Percentiles rank a stretch among this genome's conserved stretches.
These are phyloP conservation scores for Eupithecia inturbata DNA, from an alignment of 2,888 invertebrate species.

Conservation along the genomic window DNA sequence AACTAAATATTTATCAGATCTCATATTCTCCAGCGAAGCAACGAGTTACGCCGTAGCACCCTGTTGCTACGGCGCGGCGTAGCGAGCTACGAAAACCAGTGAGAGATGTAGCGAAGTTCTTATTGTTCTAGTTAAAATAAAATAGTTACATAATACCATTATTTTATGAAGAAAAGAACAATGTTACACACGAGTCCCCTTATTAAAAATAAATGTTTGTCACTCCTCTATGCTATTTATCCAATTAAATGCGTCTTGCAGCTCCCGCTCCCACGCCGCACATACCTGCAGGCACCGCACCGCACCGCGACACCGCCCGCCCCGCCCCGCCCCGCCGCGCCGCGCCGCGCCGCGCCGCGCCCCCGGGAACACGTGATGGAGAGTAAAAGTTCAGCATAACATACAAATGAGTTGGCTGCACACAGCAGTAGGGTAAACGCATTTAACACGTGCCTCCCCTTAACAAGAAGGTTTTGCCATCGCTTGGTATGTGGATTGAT, in stretches of 20 bases:
- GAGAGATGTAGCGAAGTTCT: neutral
- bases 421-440: neutral
- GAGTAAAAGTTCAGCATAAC: neutral
- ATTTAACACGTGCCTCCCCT: neutral
- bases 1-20: neutral
- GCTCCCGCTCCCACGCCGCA: neutral
- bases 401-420: neutral
- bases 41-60: neutral
- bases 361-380: neutral
- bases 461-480: neutral
- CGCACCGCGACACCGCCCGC: neutral
- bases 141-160: neutral
- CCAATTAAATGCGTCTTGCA: conserved; percentile 8
- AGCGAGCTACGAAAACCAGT: neutral
- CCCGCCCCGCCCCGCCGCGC: neutral
- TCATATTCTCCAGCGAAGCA: neutral
- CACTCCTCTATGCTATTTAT: neutral
- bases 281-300: neutral
- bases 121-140: neutral
- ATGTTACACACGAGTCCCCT: neutral
- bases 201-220: conserved; percentile 6
- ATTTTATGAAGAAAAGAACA: neutral
- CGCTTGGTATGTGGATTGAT: neutral
- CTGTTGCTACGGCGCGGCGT: neutral
- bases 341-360: too few relatives aligned